Base-by-base conservation (phyloP, 37 sponge, comb jelly and placozoan genomes). In the Bolinopsis microptera region DNA sequence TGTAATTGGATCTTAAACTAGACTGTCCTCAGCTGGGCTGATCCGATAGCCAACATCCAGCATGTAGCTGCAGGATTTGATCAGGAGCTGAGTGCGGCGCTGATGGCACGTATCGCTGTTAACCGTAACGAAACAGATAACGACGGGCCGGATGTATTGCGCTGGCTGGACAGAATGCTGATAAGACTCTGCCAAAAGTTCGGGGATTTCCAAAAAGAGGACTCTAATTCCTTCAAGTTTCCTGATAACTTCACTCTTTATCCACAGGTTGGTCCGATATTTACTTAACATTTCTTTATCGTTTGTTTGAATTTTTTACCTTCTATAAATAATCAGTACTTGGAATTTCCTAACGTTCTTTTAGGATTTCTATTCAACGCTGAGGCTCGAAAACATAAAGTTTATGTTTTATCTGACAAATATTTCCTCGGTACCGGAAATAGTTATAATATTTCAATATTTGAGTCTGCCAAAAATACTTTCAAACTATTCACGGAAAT, bases 141-240 rank as follows among this genome's bases (percentile, higher is more conserved):
- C 38, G 99, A 99, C 76, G 98, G 98, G 39, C 97, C 99, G 0
- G 99, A 99, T 70, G 99, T 99, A 39, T 69, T 99, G 94, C 92
- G 98, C 35, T 99, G 98, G 97, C 93, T 99, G 69, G 99, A 99
- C 93, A 94, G 98, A 93, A 96, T 95, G 96, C 93, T 99, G 33
- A 99, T 99, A 35, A 76, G 99, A 94, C 61, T 99, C 93, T 99
- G 99, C 72, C 99, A 99, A 94, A 99, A 99, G 94, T 97, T 96
- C 94, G 99, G 98, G 2, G 96, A 97, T 38, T 99, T 95, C 70
- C 94, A 95, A 35, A 95, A 96, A 76, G 98, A 97, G 92, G 97
- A 97, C 68, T 96, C 96, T 5, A 97, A 83, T 92, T 96, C 98
- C 40, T 99, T 99, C 94, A 95, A 95, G 83, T 94, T 99, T n/a